A percentile compares a stretch with the other conserved stretches of the same genome.
Evolutionary conservation across 2,113 vertebrate species (phyloP).

Genomic region (Microtus pennsylvanicus): DNA sequence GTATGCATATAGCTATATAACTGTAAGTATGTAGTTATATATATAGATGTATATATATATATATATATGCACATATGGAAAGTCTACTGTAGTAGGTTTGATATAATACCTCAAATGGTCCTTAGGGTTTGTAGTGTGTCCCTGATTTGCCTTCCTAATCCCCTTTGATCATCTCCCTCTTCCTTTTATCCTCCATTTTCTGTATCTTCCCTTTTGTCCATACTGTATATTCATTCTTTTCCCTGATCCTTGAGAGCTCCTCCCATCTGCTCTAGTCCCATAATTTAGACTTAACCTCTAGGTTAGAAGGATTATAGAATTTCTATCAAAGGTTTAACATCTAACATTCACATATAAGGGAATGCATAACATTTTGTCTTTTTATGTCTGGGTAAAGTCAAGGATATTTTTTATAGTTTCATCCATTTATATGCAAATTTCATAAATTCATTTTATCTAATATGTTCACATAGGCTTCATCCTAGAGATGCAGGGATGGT

Average conservation of each 20-base stretch:
- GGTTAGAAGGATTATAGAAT: not conserved
- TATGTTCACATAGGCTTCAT: not conserved
- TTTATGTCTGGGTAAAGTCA: not conserved
- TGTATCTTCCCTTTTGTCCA: not conserved
- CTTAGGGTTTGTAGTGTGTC: not conserved
- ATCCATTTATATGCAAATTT: not conserved
- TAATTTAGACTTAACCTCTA: not conserved
- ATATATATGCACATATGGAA: not conserved
- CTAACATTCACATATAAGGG: not conserved
- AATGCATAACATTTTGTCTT: not conserved
- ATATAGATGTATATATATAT: no score
- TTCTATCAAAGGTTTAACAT: not conserved
- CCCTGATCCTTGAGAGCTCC: not conserved
- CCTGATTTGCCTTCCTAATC: not conserved
- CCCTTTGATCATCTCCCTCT: not conserved
- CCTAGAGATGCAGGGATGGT: not conserved
- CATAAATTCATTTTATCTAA: not conserved
- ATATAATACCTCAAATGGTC: not conserved
- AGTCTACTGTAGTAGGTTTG: not conserved
- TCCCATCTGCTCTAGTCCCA: not conserved
- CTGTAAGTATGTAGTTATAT: no score
- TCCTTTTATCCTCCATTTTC: not conserved
- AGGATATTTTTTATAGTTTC: not conserved
- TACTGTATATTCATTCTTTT: not conserved
- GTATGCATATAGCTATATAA: no score